Evolutionary conservation across 1,140 invertebrate species (phyloP).

Genomic region (Neotoxoptera formosana): DNA sequence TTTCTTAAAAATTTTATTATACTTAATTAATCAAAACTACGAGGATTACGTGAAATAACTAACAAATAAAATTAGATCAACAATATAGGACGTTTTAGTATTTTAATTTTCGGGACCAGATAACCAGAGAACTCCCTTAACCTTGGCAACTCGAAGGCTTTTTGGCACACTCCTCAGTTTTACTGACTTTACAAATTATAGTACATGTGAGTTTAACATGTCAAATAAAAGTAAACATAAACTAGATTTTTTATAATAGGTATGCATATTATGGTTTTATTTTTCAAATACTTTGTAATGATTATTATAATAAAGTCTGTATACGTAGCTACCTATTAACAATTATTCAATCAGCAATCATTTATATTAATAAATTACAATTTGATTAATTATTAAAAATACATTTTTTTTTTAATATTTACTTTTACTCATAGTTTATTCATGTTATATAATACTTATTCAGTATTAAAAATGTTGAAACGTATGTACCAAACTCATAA

Average conservation of each 20-base stretch:
- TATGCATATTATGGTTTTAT: background rate
- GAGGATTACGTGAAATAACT: background rate
- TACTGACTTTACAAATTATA: background rate
- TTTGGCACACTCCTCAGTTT: background rate
- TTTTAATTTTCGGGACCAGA: background rate
- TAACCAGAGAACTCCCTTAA: background rate
- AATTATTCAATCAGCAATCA: background rate
- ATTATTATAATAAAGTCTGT: background rate
- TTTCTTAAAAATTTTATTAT: background rate
- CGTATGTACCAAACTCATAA: background rate
- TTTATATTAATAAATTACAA: background rate
- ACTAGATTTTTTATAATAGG: background rate
- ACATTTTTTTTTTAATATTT: background rate
- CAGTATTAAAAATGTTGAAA: background rate
- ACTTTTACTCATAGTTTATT: background rate
- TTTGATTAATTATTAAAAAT: background rate
- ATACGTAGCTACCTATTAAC: background rate
- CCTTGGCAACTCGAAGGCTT: background rate
- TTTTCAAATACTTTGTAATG: background rate
- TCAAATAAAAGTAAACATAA: slow-evolving; percentile 13
- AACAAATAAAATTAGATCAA: background rate
- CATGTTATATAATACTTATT: background rate
- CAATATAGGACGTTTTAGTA: background rate
- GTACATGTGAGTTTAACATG: background rate
- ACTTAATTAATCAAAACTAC: background rate